Conservation (phyloP, 2,888 invertebrate species). For the Didymodactylos carnosus region DNA sequence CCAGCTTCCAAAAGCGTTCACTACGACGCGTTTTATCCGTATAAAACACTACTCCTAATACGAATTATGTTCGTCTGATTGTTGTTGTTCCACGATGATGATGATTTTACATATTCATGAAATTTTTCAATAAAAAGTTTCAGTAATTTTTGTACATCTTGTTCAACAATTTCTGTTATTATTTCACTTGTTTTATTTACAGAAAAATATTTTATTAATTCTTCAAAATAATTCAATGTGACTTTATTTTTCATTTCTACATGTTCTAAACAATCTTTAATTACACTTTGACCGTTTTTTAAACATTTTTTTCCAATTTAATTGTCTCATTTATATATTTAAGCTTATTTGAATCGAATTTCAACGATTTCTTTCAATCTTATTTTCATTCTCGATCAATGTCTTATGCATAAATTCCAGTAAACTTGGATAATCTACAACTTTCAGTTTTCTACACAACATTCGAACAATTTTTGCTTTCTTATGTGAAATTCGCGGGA, state of each 20-base stretch:
- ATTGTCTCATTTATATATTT: background rate
- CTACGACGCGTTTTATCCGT: too few relatives aligned
- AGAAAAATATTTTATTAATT: background rate
- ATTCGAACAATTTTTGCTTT: background rate
- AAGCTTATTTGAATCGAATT: too few relatives aligned
- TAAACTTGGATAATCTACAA: background rate
- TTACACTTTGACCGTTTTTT: background rate
- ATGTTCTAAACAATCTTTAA: background rate
- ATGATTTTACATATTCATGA: background rate
- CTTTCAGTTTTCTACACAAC: background rate
- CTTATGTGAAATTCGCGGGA: background rate
- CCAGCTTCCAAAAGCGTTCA: too few relatives aligned
- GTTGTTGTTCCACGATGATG: background rate
- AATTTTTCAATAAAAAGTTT: background rate
- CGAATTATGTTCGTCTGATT: background rate
- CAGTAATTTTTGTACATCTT: background rate
- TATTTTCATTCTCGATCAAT: background rate
- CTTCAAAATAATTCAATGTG: background rate
- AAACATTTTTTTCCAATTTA: background rate
- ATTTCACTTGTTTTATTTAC: background rate
- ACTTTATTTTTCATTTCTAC: background rate
- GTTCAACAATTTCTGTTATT: background rate
- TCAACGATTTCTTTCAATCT: too few relatives aligned
- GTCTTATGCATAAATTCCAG: background rate
- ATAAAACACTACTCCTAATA: too few relatives aligned